A percentile compares a stretch with the other conserved stretches of the same genome.
Evolutionary conservation across 2,888 invertebrate species (phyloP).

Genomic region (Oscheius onirici): DNA sequence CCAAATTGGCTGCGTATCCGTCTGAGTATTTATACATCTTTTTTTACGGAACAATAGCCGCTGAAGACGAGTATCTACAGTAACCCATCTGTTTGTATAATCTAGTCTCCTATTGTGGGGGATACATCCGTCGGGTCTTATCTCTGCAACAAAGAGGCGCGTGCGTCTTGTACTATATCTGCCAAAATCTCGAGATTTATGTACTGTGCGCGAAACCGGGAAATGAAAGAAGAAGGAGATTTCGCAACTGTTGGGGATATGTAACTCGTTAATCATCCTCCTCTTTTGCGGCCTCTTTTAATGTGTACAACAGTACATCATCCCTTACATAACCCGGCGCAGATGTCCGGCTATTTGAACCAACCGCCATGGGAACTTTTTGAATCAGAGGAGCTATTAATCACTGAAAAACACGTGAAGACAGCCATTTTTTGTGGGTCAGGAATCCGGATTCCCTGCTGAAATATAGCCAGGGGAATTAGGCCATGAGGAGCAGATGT

Average conservation of each 20-base stretch:
- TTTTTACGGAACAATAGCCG: no score
- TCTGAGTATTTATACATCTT: no score
- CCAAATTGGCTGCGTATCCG: no score
- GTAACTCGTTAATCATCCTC: conserved; percentile 1
- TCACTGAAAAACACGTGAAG: conserved; percentile 5
- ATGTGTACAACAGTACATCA: conserved; percentile 15
- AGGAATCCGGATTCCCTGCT: conserved; percentile 7
- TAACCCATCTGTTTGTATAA: conserved; percentile 20
- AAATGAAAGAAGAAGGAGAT: not conserved
- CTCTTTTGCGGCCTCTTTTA: not conserved
- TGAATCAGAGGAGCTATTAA: not conserved
- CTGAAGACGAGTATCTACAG: not conserved
- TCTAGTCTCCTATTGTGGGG: not conserved
- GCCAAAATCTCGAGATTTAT: conserved; percentile 15
- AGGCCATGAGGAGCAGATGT: conserved; percentile 9
- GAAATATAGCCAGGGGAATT: conserved; percentile 15
- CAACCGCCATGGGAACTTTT: not conserved
- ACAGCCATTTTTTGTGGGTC: conserved; percentile 1
- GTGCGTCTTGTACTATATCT: conserved; percentile 20
- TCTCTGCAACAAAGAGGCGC: not conserved
- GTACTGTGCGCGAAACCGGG: conserved; percentile 19
- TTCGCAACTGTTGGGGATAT: no score
- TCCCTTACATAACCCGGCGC: conserved; percentile 6
- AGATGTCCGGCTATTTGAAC: not conserved
- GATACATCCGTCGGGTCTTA: conserved; percentile 13